Evolutionary conservation across 1,140 invertebrate species (phyloP), one percentile per base, ranked within the genome.

Genomic region (Drosophila neocordata): DNA sequence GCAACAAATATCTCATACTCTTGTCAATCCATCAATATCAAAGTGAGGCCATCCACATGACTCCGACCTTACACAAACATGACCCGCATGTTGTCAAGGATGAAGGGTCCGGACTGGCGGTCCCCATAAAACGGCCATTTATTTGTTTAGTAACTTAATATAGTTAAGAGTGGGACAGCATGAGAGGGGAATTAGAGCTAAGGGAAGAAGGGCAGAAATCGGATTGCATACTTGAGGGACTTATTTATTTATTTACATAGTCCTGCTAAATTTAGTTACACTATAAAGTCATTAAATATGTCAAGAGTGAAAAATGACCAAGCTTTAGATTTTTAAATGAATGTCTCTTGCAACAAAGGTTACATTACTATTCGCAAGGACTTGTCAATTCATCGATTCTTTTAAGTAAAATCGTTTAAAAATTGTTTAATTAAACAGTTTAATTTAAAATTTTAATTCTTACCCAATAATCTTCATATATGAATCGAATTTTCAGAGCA

Each of bases 111-210:
- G 57, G 57, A 53, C 4, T 6, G 27, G 27, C 27, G 41, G 15
- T 7, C 41, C 7, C 41, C 20, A 18, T 48, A 20, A 44, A 44
- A 18, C 41, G 55, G 73, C 34, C 66, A 76, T 67, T 68, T 74
- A 82, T 66, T 76, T 83, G 79, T 74, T 71, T 82, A 82, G 69
- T 79, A 68, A 84, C 72, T 68, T 65, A 68, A 75, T 58, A 72
- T 75, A 34, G 15, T 4, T 48, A 15, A 11, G 7, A 20, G 2
- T 3, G 7, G 27, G 41, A 48, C 15, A 48, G 2, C 15, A 15
- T 44, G 12, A n/a, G 41, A 44, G 41, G 41, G 71, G 35, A 8
- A 55, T 58, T 57, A 44, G 62, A 44, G 55, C 59, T 34, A 35
- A 59, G 15, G 18, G 18, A 37, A 18, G 35, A 1, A 22, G 12